These are phyloP conservation scores for Hirudo medicinalis DNA, from an alignment of 1,140 invertebrate species.

Conservation along the genomic window DNA sequence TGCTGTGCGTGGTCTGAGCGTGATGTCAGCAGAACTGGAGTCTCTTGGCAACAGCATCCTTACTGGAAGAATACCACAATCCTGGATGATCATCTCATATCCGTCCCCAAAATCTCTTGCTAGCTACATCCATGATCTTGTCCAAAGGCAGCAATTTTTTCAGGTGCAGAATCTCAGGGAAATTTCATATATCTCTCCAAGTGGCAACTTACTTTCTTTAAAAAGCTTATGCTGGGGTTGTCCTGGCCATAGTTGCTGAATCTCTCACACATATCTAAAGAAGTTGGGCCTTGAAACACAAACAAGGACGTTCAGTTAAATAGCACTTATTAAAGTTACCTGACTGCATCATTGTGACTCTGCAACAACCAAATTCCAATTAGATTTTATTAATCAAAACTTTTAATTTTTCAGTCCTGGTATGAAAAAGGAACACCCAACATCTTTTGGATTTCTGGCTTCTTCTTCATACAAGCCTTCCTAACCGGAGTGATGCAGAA, in stretches of 20 bases:
- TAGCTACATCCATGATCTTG: constrained; percentile 74
- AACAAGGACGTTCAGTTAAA: neutral
- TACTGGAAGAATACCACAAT: constrained; percentile 39
- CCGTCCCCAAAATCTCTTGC: constrained; percentile 44
- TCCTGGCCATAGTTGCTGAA: too few relatives aligned
- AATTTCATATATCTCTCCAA: too few relatives aligned
- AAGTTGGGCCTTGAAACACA: too few relatives aligned
- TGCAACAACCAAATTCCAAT: neutral
- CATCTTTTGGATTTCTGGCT: constrained; percentile 41
- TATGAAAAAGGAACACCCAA: constrained; percentile 37
- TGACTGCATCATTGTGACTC: neutral
- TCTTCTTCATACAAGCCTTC: constrained; percentile 44
- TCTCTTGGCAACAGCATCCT: constrained; percentile 34
- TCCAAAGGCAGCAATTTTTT: constrained; percentile 54
- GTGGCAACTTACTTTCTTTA: too few relatives aligned
- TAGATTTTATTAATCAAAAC: neutral
- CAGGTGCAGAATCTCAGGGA: constrained; percentile 27
- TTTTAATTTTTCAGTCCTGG: constrained; percentile 36
- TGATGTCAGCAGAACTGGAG: constrained; percentile 42
- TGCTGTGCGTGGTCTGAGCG: constrained; percentile 41
- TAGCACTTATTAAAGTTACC: constrained; percentile 10
- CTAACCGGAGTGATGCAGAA: constrained; percentile 43
- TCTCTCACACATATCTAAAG: too few relatives aligned
- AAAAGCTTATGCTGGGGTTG: too few relatives aligned
- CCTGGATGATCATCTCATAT: constrained; percentile 41